Evolutionary conservation across 2,113 vertebrate genomes (phyloP), one percentile per base, ranked within the genome.

Genomic region (Misgurnus anguillicaudatus): DNA sequence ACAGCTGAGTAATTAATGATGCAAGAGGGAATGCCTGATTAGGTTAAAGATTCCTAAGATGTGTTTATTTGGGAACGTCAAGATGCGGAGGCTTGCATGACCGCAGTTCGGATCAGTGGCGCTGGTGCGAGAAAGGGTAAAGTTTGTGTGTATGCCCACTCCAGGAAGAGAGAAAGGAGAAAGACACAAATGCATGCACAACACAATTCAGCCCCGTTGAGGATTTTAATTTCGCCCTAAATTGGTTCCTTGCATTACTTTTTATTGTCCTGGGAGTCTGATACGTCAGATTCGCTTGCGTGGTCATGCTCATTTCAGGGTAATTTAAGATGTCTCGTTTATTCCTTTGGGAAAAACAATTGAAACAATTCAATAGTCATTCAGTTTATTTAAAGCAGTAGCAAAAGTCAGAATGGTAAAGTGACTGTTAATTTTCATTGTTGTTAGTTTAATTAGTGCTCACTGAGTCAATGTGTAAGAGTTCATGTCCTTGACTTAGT

Each of bases 41-140:
- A 51, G 86, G 85, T 31, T 5, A 45, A 31, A 53, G 9, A 42
- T 76, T 78, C 38, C 3, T 24, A n/a, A 83, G 86, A 82, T 70
- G 21, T 13, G 80, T 87, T 80, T 87, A 86, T 90, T 90, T 88
- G 83, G 82, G 80, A 78, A 82, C 79, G 86, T 87, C 82, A 82
- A 8, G 63, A 60, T 78, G 74, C 75, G 65, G 64, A 74, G 67
- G 17, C 66, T 31, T 6, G 47, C 38, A 17, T 71, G 78, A 61
- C 38, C 47, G 51, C 64, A 53, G 7, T 45, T 68, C 14, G 11
- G 66, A 69, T 84, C 66, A 77, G 69, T 58, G 77, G 19, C 60
- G 24, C 10, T 57, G 45, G 19, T 53, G 17, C 36, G 17, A 62
- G 64, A 77, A 72, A 77, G 42, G 61, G 21, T 70, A 48, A 68